Evolutionary conservation across 2,888 invertebrate species (phyloP).

Genomic region (Leptinotarsa rubiginosa): DNA sequence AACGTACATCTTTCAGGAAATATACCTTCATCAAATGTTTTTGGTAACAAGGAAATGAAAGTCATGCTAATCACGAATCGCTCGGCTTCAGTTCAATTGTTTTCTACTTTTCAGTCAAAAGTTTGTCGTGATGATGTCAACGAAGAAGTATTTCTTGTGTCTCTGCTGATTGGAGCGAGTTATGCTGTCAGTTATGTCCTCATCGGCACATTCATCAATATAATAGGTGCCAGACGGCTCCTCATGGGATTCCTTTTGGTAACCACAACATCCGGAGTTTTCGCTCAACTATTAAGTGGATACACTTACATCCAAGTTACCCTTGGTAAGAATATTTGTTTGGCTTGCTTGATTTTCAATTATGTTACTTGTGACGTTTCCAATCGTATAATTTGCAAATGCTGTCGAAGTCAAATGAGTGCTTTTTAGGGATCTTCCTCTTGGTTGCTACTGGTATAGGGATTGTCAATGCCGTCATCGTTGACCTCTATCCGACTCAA

Average conservation of each 20-base stretch:
- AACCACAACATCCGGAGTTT: conserved; percentile 59
- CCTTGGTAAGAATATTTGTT: conserved; percentile 30
- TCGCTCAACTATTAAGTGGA: conserved; percentile 55
- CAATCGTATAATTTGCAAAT: no score
- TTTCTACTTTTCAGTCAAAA: conserved; percentile 30
- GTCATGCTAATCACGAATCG: no score
- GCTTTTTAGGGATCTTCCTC: conserved; percentile 54
- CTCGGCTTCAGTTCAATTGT: neutral
- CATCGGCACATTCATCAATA: conserved; percentile 64
- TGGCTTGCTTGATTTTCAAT: neutral
- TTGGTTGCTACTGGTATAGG: conserved; percentile 61
- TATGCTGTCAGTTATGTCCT: conserved; percentile 59
- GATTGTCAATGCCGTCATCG: conserved; percentile 62
- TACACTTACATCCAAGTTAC: conserved; percentile 39
- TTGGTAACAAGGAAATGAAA: neutral
- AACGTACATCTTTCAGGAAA: no score
- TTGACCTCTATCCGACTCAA: conserved; percentile 65
- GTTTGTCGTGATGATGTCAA: conserved; percentile 60
- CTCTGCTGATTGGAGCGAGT: conserved; percentile 58
- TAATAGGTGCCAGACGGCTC: conserved; percentile 70
- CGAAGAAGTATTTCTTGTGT: conserved; percentile 59
- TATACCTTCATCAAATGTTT: neutral
- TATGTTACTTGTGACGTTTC: no score
- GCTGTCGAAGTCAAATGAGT: no score
- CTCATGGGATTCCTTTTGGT: conserved; percentile 54